Percentiles rank a stretch among this genome's conserved stretches.
Conservation (phyloP, 2,113 vertebrate genomes). For the Speoplatyrhinus poulsoni region DNA sequence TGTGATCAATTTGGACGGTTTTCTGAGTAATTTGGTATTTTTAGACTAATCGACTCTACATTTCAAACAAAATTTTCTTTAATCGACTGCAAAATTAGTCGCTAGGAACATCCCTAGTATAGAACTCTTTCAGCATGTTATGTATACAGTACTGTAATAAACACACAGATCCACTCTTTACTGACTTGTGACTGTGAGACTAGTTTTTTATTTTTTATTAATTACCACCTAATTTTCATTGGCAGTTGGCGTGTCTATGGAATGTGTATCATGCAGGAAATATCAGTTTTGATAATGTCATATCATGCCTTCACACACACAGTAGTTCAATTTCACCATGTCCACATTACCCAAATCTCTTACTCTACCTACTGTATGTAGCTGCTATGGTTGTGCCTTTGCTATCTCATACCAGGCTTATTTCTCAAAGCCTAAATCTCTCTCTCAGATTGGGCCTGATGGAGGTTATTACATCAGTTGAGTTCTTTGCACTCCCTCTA, state of each 20-base stretch:
- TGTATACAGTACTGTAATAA: too few species aligned
- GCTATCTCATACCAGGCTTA: constrained; percentile 2
- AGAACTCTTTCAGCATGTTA: too few species aligned
- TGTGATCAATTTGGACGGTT: too few species aligned
- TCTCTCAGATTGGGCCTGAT: background rate
- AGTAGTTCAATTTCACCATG: background rate
- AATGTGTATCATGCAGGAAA: background rate
- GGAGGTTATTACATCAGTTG: background rate
- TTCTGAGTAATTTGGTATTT: too few species aligned
- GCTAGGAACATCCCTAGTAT: too few species aligned
- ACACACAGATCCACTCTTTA: too few species aligned
- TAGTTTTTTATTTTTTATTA: too few species aligned
- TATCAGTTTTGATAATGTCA: background rate
- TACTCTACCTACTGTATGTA: constrained; percentile 39
- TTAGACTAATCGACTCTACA: too few species aligned
- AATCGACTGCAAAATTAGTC: too few species aligned
- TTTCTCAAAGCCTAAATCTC: constrained; percentile 20
- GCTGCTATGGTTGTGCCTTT: constrained; percentile 14
- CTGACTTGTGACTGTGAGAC: too few species aligned
- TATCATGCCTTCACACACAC: background rate
- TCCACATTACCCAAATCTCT: constrained; percentile 26
- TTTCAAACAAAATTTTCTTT: too few species aligned
- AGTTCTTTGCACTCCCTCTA: background rate
- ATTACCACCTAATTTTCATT: background rate
- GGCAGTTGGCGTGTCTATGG: background rate